phyloP scores from a whole-genome alignment of 2,888 invertebrate species.

The Phortica okadai region DNA sequence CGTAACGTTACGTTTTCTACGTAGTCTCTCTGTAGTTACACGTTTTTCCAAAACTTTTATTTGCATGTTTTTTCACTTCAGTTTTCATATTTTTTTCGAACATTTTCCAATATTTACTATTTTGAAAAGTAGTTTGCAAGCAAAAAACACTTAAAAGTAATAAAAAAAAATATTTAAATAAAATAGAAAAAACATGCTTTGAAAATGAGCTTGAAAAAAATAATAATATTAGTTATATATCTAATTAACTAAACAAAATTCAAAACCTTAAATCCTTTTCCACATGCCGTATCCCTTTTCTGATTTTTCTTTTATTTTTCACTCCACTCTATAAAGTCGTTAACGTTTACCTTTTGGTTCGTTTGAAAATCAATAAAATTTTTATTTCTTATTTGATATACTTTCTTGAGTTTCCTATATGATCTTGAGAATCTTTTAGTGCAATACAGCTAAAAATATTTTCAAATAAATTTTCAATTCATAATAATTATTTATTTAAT shows the following conservation, averaged over 20 bases:
- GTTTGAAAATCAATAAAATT: too few relatives aligned
- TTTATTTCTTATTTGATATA: too few relatives aligned
- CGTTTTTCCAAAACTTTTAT: constrained; percentile 9
- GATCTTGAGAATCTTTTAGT: not conserved
- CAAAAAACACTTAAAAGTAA: constrained; percentile 2
- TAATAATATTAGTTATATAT: too few relatives aligned
- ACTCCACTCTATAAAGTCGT: too few relatives aligned
- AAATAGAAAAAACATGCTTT: constrained; percentile 6
- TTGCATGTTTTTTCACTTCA: constrained; percentile 40
- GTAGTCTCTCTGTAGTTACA: not conserved
- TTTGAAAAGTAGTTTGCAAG: constrained; percentile 19
- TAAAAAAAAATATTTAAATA: not conserved
- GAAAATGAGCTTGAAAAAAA: not conserved
- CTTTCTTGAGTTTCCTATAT: too few relatives aligned
- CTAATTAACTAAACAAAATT: not conserved
- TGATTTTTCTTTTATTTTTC: not conserved
- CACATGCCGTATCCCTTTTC: not conserved
- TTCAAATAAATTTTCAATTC: constrained; percentile 36
- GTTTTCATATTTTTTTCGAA: constrained; percentile 18
- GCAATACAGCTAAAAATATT: not conserved
- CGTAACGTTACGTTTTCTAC: not conserved
- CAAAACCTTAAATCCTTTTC: not conserved
- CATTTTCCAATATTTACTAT: constrained; percentile 7
- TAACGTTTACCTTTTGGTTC: too few relatives aligned
- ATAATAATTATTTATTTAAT: constrained; percentile 48